Evolutionary conservation across 1,140 invertebrate species (phyloP).

Genomic region (Grapholita molesta): DNA sequence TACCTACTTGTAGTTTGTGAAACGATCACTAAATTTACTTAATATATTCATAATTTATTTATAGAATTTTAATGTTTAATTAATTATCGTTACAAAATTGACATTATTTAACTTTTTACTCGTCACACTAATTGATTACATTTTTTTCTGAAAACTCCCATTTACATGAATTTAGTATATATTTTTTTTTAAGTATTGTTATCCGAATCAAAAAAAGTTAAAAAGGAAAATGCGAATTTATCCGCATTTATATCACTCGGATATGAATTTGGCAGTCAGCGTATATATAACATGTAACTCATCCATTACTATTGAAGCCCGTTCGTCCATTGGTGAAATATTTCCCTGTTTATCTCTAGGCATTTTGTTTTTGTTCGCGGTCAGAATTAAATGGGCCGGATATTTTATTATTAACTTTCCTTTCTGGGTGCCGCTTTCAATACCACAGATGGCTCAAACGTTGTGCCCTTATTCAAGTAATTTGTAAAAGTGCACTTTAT

Average conservation of each 20-base stretch:
- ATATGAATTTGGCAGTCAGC: background rate
- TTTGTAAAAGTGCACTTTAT: background rate
- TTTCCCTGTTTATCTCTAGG: background rate
- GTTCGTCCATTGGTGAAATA: slow-evolving; percentile 4
- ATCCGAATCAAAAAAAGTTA: too few relatives aligned
- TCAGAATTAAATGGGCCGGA: background rate
- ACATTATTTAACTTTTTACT: too few relatives aligned
- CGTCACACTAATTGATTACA: too few relatives aligned
- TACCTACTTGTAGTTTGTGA: too few relatives aligned
- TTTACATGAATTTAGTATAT: too few relatives aligned
- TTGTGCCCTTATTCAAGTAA: background rate
- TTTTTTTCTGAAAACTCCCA: too few relatives aligned
- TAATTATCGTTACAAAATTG: too few relatives aligned
- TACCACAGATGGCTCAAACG: background rate
- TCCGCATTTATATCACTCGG: background rate
- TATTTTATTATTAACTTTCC: slow-evolving; percentile 15
- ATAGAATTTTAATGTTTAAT: too few relatives aligned
- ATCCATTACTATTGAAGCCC: slow-evolving; percentile 3
- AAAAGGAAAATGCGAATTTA: too few relatives aligned
- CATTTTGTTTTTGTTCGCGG: background rate
- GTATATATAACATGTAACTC: background rate
- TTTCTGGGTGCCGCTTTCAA: background rate
- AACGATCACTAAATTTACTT: too few relatives aligned
- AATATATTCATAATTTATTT: too few relatives aligned
- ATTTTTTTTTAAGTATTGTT: too few relatives aligned